Evolutionary conservation across 2,113 vertebrate species (phyloP).

Genomic region (Syngnathus scovelli): DNA sequence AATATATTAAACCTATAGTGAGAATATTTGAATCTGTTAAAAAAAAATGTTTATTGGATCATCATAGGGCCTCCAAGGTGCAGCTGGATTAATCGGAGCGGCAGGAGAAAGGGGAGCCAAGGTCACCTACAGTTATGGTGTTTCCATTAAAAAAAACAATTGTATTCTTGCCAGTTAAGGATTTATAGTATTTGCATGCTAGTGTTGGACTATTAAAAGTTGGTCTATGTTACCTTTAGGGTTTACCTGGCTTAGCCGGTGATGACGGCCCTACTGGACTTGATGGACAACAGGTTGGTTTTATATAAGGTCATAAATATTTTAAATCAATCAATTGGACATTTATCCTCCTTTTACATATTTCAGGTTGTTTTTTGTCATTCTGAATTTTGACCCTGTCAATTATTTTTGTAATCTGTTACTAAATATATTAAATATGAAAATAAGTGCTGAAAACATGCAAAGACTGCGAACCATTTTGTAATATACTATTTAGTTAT

Average conservation of each 20-base stretch:
- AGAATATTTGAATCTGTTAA: background rate
- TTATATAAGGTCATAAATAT: background rate
- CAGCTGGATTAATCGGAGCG: conserved; percentile 62
- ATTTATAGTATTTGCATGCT: background rate
- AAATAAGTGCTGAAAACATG: no score
- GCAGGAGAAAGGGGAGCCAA: conserved; percentile 74
- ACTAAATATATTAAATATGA: no score
- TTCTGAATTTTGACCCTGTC: background rate
- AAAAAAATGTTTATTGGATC: conserved; percentile 9
- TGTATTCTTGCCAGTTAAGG: background rate
- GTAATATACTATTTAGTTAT: no score
- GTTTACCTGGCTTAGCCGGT: conserved; percentile 55
- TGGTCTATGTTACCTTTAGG: conserved; percentile 37
- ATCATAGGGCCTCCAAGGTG: conserved; percentile 71
- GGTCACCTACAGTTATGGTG: conserved; percentile 56
- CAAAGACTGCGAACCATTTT: no score
- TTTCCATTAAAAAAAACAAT: no score
- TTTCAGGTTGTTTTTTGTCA: background rate
- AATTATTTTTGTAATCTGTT: no score
- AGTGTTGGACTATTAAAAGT: background rate
- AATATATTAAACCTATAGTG: background rate
- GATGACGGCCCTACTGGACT: conserved; percentile 59
- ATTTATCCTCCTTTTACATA: background rate
- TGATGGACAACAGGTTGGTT: conserved; percentile 66
- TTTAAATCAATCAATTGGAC: background rate